A percentile compares a stretch with the other conserved stretches of the same genome.
Conservation (phyloP, 2,888 invertebrate genomes). For the Sesia apiformis region DNA sequence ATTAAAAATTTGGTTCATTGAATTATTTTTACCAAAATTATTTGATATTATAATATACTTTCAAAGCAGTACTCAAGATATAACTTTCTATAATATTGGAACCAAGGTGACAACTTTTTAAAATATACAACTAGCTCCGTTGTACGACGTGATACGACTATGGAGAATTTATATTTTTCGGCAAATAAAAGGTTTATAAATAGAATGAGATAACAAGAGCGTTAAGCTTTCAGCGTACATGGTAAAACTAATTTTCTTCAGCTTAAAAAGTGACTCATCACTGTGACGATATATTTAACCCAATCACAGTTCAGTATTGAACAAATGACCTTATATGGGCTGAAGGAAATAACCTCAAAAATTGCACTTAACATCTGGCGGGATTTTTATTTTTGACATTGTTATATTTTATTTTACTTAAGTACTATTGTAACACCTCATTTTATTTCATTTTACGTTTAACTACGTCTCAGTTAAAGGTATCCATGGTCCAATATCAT, state of each 20-base stretch:
- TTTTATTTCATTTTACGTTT: too few species aligned
- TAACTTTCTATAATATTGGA: slow-evolving; percentile 1
- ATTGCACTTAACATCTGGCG: slow-evolving; percentile 38
- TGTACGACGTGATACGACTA: slow-evolving; percentile 14
- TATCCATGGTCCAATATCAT: too few species aligned
- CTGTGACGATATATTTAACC: slow-evolving; percentile 49
- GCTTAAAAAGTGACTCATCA: slow-evolving; percentile 59
- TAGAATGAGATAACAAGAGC: slow-evolving; percentile 34
- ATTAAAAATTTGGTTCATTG: neutral
- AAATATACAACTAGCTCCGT: slow-evolving; percentile 27
- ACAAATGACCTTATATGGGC: slow-evolving; percentile 79
- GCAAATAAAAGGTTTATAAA: slow-evolving; percentile 16
- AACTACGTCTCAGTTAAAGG: too few species aligned
- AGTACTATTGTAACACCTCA: too few species aligned
- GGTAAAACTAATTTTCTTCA: slow-evolving; percentile 36
- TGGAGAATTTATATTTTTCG: neutral
- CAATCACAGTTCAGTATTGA: slow-evolving; percentile 72
- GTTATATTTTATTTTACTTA: too few species aligned
- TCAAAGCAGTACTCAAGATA: slow-evolving; percentile 1
- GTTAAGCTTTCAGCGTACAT: slow-evolving; percentile 18
- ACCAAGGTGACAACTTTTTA: slow-evolving; percentile 40
- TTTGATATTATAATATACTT: neutral
- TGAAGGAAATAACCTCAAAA: slow-evolving; percentile 51
- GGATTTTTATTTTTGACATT: slow-evolving; percentile 5
- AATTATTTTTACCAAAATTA: neutral